These are phyloP conservation scores for Bactericera cockerelli DNA, from an alignment of 1,140 invertebrate genomes.

Conservation along the genomic window DNA sequence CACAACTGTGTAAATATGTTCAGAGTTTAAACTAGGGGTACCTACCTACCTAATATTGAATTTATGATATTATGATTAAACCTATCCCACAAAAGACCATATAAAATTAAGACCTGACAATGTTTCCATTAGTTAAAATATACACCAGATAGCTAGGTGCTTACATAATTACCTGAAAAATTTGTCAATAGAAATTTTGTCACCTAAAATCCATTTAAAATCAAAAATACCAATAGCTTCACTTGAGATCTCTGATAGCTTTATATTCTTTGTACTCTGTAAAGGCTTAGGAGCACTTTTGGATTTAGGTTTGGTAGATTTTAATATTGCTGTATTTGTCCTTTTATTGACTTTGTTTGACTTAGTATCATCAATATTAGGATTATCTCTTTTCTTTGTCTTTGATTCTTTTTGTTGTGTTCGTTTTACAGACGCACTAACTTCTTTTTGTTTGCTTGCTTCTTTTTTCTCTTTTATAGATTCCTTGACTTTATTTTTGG, in stretches of 20 bases:
- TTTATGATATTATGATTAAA: too few relatives aligned
- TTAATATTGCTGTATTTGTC: too few relatives aligned
- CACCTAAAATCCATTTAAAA: constrained; percentile 9
- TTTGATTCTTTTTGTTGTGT: not conserved
- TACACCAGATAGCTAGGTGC: too few relatives aligned
- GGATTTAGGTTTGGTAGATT: too few relatives aligned
- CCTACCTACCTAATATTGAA: too few relatives aligned
- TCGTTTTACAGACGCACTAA: not conserved
- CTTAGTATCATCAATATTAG: not conserved
- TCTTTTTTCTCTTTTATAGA: not conserved
- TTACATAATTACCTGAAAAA: constrained; percentile 13
- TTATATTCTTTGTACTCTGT: not conserved
- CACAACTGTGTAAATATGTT: too few relatives aligned
- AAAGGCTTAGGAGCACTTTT: not conserved
- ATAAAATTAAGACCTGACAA: too few relatives aligned
- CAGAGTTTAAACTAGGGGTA: too few relatives aligned
- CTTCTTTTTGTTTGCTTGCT: too few relatives aligned
- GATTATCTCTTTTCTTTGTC: not conserved
- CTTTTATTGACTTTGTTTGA: not conserved
- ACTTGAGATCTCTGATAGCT: not conserved
- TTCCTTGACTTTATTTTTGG: not conserved
- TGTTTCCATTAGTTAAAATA: too few relatives aligned
- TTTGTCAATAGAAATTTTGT: constrained; percentile 14
- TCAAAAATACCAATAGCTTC: constrained; percentile 10
- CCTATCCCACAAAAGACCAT: too few relatives aligned